Evolutionary conservation across 2,113 vertebrate genomes (phyloP), one percentile per base, ranked within the genome.

Genomic region (Sylvia atricapilla): DNA sequence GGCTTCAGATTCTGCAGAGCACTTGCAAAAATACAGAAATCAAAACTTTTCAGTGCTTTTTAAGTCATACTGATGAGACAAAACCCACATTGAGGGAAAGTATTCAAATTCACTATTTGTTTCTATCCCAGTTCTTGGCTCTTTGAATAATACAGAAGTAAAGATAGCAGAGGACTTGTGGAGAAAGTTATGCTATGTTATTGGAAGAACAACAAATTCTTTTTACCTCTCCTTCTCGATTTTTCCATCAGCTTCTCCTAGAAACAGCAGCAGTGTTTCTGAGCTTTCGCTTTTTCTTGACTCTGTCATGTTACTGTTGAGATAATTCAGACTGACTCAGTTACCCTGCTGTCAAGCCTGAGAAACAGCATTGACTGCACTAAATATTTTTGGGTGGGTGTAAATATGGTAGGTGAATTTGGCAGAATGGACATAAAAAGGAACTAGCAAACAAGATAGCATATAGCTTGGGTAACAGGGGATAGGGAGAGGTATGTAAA

Each of bases 291-390:
- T 84, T 94, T 93, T 90, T 43, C 43, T 89, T 69, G 11, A 80
- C 50, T 93, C 46, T 70, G 41, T 84, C 50, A 23, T 30, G 50
- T 85, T 89, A 69, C 76, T 95, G 93, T 96, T 94, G 43, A 74
- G 68, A 78, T 90, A 94, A 95, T 93, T 95, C 75, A 80, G 50
- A 47, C 47, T 73, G 90, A 94, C 25, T 91, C 59, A 67, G 53
- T 83, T 69, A 83, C 68, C 24, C 55, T 84, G 30, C 64, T 95
- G 82, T 94, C 86, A 92, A 95, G 82, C 37, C 55, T 80, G 75
- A 96, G 79, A 93, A 96, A 92, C 59, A 44, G 50, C 52, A 87
- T 7, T 63, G 50, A 58, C 46, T 77, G 59, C 31, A 24, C 50
- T 87, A 50, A 89, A 58, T 35, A 23, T 82, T 64, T 67, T 77